phyloP scores from a whole-genome alignment of 2,888 invertebrate species.

The Ectemnius cavifrons region DNA sequence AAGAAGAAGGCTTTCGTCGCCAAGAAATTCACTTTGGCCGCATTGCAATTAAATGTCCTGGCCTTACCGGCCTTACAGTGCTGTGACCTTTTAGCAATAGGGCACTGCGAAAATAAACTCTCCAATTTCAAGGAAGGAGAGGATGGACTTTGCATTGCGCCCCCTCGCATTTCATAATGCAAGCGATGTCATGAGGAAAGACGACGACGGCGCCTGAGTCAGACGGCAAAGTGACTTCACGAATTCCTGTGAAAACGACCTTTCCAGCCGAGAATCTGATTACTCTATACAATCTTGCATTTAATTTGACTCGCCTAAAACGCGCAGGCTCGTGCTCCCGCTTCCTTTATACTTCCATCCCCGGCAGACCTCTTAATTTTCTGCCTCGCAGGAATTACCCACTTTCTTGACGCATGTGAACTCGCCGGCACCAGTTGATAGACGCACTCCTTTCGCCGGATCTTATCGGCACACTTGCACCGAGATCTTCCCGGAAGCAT shows the following conservation, averaged over 20 bases:
- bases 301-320: background rate
- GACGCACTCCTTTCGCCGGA: conserved; percentile 37
- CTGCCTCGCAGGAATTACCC: background rate
- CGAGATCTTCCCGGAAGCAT: conserved; percentile 1
- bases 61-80: no score
- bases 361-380: conserved; percentile 2
- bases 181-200: background rate
- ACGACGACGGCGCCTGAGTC: background rate
- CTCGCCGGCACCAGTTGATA: background rate
- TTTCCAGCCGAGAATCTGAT: conserved; percentile 4
- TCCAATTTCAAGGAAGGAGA: background rate
- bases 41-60: background rate
- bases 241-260: conserved; percentile 11
- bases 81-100: background rate
- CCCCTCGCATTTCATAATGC: conserved; percentile 9
- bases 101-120: background rate
- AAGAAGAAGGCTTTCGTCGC: background rate
- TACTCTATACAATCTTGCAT: background rate
- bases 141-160: background rate
- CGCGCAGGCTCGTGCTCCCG: background rate
- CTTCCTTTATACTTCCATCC: conserved; percentile 4
- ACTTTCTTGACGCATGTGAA: background rate
- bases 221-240: conserved; percentile 2
- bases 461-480: conserved; percentile 34
- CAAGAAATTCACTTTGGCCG: conserved; percentile 3